phyloP scores from a whole-genome alignment of 2,888 invertebrate genomes.

The Drosophila leonis region DNA sequence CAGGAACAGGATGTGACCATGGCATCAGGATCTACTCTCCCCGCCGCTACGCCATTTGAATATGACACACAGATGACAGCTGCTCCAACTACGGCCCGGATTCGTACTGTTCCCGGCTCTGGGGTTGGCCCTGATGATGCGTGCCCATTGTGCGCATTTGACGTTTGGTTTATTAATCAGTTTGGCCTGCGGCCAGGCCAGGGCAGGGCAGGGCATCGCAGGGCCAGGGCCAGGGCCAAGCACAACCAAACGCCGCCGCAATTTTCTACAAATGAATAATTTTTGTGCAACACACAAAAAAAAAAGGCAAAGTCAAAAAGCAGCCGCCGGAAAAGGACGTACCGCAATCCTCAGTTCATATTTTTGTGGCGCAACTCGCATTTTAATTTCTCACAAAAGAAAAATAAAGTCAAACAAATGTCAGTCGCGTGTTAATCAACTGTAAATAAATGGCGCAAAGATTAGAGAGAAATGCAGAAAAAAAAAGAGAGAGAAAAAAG shows the following conservation, averaged over 20 bases:
- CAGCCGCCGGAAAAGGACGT: conserved; percentile 31
- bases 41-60: conserved; percentile 63
- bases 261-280: conserved; percentile 81
- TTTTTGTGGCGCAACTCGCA: conserved; percentile 59
- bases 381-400: conserved; percentile 72
- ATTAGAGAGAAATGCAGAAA: conserved; percentile 79
- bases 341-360: conserved; percentile 33
- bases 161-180: conserved; percentile 85
- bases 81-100: conserved; percentile 61
- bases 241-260: conserved; percentile 54
- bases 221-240: conserved; percentile 43
- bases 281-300: conserved; percentile 56
- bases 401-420: conserved; percentile 83
- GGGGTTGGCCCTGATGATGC: conserved; percentile 55
- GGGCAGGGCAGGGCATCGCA: background rate
- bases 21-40: conserved; percentile 14
- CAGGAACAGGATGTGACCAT: conserved; percentile 74
- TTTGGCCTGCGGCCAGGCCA: conserved; percentile 80
- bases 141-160: conserved; percentile 82
- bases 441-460: conserved; percentile 85
- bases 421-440: conserved; percentile 85
- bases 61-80: conserved; percentile 84
- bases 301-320: conserved; percentile 58
- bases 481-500: conserved; percentile 29
- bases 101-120: conserved; percentile 27